Evolutionary conservation across 2,797 vertebrate genomes (phyloP), one percentile per base, ranked within the genome.

Genomic region (Euthynnus affinis): DNA sequence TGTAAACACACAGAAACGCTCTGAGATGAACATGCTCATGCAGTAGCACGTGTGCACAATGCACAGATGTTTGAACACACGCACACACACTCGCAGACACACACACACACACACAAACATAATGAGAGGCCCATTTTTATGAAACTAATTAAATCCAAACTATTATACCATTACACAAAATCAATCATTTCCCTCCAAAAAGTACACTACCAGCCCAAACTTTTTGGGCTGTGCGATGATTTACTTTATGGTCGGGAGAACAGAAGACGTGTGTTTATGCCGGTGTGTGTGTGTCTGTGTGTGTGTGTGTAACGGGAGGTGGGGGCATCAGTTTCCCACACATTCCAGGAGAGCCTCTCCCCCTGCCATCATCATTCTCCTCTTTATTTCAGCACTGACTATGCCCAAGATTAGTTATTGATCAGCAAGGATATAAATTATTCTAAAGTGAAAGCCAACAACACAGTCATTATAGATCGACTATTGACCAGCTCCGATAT

Each of bases 351-450:
- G 74, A 87, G 68, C 78, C 81, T 80, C 83, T 74, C 80, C 70
- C 52, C 69, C 64, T 65, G 76, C 86, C 87, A 78, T 93, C 92
- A 95, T 95, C 93, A 94, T 93, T 95, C 94, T 93, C 80, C 87
- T 89, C 92, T 95, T 95, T 94, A 95, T 95, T 95, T 94, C 92
- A 92, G 93, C 73, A 66, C 92, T 90, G 93, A 94, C 93, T 93
- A 93, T 88, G 92, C 78, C 88, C 86, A 75, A 95, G 93, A 96
- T 96, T 95, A 95, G 92, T 94, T 96, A 96, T 95, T 94, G 94
- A 96, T 96, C 91, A 93, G 88, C n/a, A 14, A 22, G 87, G 86
- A 91, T 93, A 94, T 95, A 94, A 95, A 95, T 95, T 93, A 93
- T 94, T 91, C 91, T 90, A 94, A 95, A 94, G 94, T 93, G 93